Evolutionary conservation across 2,797 vertebrate genomes (phyloP), one percentile per base, ranked within the genome.

Genomic region (Takifugu rubripes): DNA sequence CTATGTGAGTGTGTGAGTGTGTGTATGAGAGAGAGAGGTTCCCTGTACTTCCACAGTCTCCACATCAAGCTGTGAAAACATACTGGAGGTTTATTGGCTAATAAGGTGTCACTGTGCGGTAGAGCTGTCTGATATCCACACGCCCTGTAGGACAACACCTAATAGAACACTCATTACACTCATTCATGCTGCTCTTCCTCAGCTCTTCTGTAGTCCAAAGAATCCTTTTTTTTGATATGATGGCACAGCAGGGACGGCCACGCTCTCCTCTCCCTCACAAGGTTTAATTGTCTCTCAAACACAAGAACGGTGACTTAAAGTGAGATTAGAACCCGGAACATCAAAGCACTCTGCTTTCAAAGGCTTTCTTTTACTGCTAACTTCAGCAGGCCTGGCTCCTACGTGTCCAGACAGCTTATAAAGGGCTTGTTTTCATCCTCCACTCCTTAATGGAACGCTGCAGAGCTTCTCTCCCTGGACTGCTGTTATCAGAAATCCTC

Each of bases 31-130:
- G 52, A n/a, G 49, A 6, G 86, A 90, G 88, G 73, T 83, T 85
- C 89, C 90, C 83, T 85, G 82, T 89, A 92, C 92, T 92, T 84
- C 92, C 72, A 54, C 70, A 79, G 77, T 84, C 77, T 78, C 80
- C 76, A 68, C 72, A 79, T 77, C 90, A 95, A 96, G 94, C 95
- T 96, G 95, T 94, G 91, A 94, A 96, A 97, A 97, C 94, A 96
- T 56, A 85, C 61, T 31, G 86, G 70, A 87, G 89, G 91, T 94
- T 94, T 95, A 92, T 93, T 92, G 93, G 92, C 92, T 94, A 94
- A 93, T 83, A 92, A 91, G 90, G 93, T 93, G 92, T 92, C 91
- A 91, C 88, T 90, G 92, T 91, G 73, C 15, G 12, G 70, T 60
- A 25, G 82, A 91, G 91, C 91, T 92, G 93, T 93, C 78, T 65